These are phyloP conservation scores for Cactoblastis cactorum DNA, from an alignment of 2,888 invertebrate species.

Conservation along the genomic window DNA sequence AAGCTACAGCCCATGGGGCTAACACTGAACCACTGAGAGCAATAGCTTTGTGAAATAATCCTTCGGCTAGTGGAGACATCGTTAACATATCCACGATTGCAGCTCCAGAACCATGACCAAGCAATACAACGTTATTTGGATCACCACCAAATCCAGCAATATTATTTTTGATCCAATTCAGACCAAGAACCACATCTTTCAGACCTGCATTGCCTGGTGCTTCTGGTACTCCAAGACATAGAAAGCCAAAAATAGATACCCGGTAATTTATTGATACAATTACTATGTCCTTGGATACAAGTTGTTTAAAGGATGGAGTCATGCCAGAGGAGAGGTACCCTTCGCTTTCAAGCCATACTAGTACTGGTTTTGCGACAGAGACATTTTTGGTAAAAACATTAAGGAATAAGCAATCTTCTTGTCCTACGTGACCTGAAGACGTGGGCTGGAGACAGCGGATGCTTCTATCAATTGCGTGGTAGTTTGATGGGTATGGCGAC, in stretches of 20 bases:
- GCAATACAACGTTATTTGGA: conserved; percentile 84
- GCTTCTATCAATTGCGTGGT: conserved; percentile 31
- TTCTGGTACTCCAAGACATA: conserved; percentile 77
- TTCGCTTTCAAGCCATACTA: conserved; percentile 62
- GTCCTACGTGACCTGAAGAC: conserved; percentile 48
- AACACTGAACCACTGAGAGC: conserved; percentile 60
- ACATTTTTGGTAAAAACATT: conserved; percentile 51
- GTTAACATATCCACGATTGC: conserved; percentile 71
- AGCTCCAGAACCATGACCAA: conserved; percentile 90
- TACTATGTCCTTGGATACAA: conserved; percentile 83
- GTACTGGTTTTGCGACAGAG: conserved; percentile 49
- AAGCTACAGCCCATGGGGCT: conserved; percentile 66
- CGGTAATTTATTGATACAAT: conserved; percentile 84
- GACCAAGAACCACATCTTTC: conserved; percentile 89
- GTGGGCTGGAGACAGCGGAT: conserved; percentile 51
- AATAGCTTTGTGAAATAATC: conserved; percentile 58
- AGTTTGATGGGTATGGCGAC: conserved; percentile 33
- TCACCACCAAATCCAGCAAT: conserved; percentile 88
- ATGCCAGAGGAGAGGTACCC: conserved; percentile 39
- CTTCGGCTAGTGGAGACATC: conserved; percentile 43
- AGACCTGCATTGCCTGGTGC: conserved; percentile 92
- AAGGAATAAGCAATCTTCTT: conserved; percentile 60
- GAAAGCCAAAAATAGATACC: conserved; percentile 86
- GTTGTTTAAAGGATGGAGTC: conserved; percentile 68
- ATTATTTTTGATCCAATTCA: conserved; percentile 86